Evolutionary conservation across 2,888 invertebrate genomes (phyloP).

Genomic region (Ectemnius lituratus): DNA sequence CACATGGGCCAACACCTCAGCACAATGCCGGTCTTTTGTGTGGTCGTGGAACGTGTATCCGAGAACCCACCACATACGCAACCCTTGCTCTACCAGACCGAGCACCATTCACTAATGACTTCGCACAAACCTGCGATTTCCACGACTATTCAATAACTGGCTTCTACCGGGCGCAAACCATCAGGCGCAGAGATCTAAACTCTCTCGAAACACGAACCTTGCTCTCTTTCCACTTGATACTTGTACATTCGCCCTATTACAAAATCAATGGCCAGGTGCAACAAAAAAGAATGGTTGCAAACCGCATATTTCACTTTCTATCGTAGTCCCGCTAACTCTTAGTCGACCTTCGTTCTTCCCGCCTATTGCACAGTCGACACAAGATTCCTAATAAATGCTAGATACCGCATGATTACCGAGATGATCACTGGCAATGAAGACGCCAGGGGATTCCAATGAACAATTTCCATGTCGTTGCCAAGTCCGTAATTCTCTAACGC

Average conservation of each 20-base stretch:
- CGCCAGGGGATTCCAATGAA: too few species aligned
- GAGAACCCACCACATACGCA: too few species aligned
- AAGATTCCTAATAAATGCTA: slow-evolving; percentile 33
- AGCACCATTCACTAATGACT: neutral
- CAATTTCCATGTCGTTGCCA: too few species aligned
- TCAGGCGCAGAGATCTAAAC: too few species aligned
- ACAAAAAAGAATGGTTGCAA: slow-evolving; percentile 17
- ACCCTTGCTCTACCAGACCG: too few species aligned
- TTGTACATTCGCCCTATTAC: neutral
- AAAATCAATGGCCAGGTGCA: slow-evolving; percentile 6
- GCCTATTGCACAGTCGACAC: slow-evolving; percentile 35
- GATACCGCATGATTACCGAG: neutral
- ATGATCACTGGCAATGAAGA: neutral
- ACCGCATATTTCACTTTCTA: slow-evolving; percentile 33
- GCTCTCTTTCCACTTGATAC: neutral
- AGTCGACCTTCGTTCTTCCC: slow-evolving; percentile 34
- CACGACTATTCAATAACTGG: neutral
- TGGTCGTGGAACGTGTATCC: too few species aligned
- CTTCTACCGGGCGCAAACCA: too few species aligned
- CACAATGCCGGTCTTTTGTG: neutral
- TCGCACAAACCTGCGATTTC: neutral
- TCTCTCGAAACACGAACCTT: too few species aligned
- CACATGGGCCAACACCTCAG: slow-evolving; percentile 1
- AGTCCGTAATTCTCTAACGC: too few species aligned
- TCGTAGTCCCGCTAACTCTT: slow-evolving; percentile 27